Conservation (phyloP, 2,888 invertebrate genomes). For the Eledone cirrhosa region DNA sequence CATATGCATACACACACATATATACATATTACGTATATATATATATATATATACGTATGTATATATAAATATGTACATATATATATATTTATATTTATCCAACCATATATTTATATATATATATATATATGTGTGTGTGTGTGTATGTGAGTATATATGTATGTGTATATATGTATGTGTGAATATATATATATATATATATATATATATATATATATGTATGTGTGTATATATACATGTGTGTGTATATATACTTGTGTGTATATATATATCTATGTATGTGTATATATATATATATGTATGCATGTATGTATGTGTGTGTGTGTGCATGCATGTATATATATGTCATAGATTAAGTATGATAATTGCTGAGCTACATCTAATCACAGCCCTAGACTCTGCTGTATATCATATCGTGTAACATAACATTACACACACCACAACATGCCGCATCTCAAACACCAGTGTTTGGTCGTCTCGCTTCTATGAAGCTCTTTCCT, state of each 20-base stretch:
- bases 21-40: neutral
- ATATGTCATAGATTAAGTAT: too few species aligned
- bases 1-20: neutral
- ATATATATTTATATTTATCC: neutral
- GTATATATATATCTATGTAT: neutral
- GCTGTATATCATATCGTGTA: too few species aligned
- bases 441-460: too few species aligned
- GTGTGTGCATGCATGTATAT: neutral
- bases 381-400: too few species aligned
- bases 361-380: too few species aligned
- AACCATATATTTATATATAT: neutral
- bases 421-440: too few species aligned
- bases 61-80: neutral
- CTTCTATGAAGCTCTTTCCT: too few species aligned
- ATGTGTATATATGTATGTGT: neutral
- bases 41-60: neutral
- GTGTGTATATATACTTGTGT: too few species aligned
- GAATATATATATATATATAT: neutral
- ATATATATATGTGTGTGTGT: neutral
- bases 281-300: neutral
- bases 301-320: neutral
- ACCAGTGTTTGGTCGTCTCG: too few species aligned
- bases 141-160: neutral
- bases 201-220: neutral
- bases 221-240: too few species aligned